Percentiles rank a stretch among this genome's conserved stretches.
Evolutionary conservation across 2,113 vertebrate species (phyloP).

Genomic region (Ptyas mucosa): DNA sequence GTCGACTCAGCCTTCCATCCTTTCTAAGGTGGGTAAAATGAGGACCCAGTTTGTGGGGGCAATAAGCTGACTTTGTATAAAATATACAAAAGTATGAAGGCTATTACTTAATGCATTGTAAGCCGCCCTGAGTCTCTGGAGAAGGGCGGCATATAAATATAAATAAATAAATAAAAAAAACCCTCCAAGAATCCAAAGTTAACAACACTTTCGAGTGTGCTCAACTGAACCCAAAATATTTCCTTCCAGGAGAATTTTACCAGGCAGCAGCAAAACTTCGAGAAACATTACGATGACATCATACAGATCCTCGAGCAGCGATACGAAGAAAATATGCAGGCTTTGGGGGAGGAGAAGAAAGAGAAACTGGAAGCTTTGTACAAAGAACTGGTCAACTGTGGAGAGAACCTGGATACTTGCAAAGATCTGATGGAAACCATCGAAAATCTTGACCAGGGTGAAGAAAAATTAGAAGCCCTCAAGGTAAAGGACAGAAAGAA

Average conservation of each 20-base stretch:
- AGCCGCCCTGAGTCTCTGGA: too few species aligned
- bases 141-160: too few species aligned
- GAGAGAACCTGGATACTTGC: conserved; percentile 79
- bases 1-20: too few species aligned
- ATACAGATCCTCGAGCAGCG: conserved; percentile 87
- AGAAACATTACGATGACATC: conserved; percentile 86
- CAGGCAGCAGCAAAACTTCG: conserved; percentile 88
- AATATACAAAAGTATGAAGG: too few species aligned
- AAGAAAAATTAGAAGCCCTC: conserved; percentile 81
- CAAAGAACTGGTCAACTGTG: conserved; percentile 82
- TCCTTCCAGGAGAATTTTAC: conserved; percentile 90
- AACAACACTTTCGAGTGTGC: not conserved
- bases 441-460: conserved; percentile 76
- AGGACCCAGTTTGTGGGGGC: too few species aligned
- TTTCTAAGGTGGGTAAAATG: too few species aligned
- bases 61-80: too few species aligned
- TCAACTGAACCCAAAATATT: not conserved
- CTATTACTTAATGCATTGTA: too few species aligned
- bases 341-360: conserved; percentile 85
- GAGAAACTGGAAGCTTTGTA: conserved; percentile 87
- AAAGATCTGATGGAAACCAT: conserved; percentile 87
- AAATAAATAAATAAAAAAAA: too few species aligned
- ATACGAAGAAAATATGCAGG: conserved; percentile 77
- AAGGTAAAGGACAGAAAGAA: conserved; percentile 74
- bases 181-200: too few species aligned